Conservation (phyloP, 2,888 invertebrate species). For the Gonocerus acuteangulatus region DNA sequence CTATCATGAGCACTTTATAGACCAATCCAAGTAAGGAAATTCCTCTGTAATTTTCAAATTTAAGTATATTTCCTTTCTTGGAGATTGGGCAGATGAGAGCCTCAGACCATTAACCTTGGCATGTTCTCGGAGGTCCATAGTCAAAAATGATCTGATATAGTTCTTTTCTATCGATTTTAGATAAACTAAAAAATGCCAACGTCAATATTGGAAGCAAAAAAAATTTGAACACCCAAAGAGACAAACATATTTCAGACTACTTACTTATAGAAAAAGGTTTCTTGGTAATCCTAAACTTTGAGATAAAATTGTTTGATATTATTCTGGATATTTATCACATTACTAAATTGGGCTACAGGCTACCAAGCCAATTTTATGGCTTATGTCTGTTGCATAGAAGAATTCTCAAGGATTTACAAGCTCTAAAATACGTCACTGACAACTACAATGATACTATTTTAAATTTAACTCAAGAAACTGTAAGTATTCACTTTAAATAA, state of each 20-base stretch:
- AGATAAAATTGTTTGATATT: slow-evolving; percentile 9
- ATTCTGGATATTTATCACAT: slow-evolving; percentile 4
- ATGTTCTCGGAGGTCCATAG: too few species aligned
- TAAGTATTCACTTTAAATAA: too few species aligned
- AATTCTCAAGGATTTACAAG: background rate
- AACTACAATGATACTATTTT: background rate
- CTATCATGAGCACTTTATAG: too few species aligned
- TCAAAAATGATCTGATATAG: too few species aligned
- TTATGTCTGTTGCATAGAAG: background rate
- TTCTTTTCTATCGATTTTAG: too few species aligned
- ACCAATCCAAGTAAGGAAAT: too few species aligned
- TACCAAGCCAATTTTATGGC: slow-evolving; percentile 10
- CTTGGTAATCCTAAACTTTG: slow-evolving; percentile 1
- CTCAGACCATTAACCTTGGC: too few species aligned
- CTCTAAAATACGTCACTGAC: background rate
- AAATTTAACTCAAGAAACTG: background rate
- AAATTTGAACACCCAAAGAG: background rate
- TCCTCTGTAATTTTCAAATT: too few species aligned
- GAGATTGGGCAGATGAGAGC: too few species aligned
- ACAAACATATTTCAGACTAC: background rate
- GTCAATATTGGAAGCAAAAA: too few species aligned
- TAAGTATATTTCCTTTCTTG: too few species aligned
- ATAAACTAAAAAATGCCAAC: too few species aligned
- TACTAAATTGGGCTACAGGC: background rate
- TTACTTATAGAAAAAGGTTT: slow-evolving; percentile 4